These are phyloP conservation scores for Drosophila melanosoma DNA, from an alignment of 2,888 invertebrate species.

Conservation along the genomic window DNA sequence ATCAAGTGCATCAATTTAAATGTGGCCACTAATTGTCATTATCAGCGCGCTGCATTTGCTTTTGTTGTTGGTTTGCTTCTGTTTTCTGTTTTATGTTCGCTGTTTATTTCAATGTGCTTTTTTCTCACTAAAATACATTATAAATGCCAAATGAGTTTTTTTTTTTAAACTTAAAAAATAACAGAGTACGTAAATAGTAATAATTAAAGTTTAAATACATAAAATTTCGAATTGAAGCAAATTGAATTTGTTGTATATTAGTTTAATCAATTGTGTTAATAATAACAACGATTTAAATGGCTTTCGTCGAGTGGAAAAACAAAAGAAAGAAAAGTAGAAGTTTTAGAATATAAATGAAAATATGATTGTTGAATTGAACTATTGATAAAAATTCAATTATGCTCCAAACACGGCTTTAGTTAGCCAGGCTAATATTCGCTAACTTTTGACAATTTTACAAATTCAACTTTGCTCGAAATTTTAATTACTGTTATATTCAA, in stretches of 20 bases:
- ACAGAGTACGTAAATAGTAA: background rate
- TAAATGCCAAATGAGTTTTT: slow-evolving; percentile 26
- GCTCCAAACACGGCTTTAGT: background rate
- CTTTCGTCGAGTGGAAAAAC: background rate
- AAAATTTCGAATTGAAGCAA: background rate
- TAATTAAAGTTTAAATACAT: slow-evolving; percentile 7
- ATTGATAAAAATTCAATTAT: background rate
- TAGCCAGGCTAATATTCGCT: background rate
- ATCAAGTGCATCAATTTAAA: slow-evolving; percentile 81
- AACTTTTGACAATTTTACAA: background rate
- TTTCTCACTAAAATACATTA: slow-evolving; percentile 12
- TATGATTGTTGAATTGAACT: background rate
- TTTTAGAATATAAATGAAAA: too few relatives aligned
- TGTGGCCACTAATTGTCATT: slow-evolving; percentile 82
- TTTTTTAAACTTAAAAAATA: slow-evolving; percentile 1
- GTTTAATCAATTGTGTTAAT: background rate
- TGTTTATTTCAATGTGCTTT: slow-evolving; percentile 15
- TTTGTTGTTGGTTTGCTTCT: slow-evolving; percentile 19
- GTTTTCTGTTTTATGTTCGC: slow-evolving; percentile 6
- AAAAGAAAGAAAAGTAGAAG: background rate
- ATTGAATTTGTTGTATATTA: background rate
- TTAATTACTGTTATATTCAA: background rate
- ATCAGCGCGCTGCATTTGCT: slow-evolving; percentile 67
- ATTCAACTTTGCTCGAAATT: background rate
- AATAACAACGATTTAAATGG: background rate